Evolutionary conservation across 2,113 vertebrate genomes (phyloP).

Genomic region (Arothron firmamentum): DNA sequence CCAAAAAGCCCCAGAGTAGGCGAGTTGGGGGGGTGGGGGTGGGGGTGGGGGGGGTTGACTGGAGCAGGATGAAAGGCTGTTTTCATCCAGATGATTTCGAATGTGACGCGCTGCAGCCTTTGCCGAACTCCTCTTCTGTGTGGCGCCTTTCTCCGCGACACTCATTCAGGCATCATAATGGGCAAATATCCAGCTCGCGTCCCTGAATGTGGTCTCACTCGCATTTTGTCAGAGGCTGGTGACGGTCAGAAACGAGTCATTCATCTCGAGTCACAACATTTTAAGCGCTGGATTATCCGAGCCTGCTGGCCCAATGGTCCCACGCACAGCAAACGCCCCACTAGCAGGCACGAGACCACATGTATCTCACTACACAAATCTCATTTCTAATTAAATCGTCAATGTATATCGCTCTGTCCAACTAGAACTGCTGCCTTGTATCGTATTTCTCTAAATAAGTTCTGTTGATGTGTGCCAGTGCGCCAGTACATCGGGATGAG

Average conservation of each 20-base stretch:
- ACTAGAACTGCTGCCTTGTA: too few species aligned
- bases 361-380: too few species aligned
- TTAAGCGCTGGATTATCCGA: too few species aligned
- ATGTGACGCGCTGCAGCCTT: slow-evolving; percentile 30
- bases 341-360: too few species aligned
- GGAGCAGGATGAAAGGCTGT: slow-evolving; percentile 41
- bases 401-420: too few species aligned
- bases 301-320: too few species aligned
- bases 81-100: slow-evolving; percentile 32
- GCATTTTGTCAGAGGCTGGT: slow-evolving; percentile 53
- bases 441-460: too few species aligned
- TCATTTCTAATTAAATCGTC: too few species aligned
- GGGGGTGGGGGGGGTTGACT: background rate
- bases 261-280: slow-evolving; percentile 11
- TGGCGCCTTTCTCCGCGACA: slow-evolving; percentile 27
- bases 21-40: slow-evolving; percentile 7
- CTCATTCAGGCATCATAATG: slow-evolving; percentile 58
- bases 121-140: slow-evolving; percentile 24
- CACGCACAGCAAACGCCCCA: too few species aligned
- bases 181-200: slow-evolving; percentile 47
- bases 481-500: too few species aligned
- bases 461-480: too few species aligned
- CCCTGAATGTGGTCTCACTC: slow-evolving; percentile 48
- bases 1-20: slow-evolving; percentile 29
- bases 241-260: slow-evolving; percentile 58